Conservation (phyloP, 2,113 vertebrate genomes). For the Notechis scutatus region DNA sequence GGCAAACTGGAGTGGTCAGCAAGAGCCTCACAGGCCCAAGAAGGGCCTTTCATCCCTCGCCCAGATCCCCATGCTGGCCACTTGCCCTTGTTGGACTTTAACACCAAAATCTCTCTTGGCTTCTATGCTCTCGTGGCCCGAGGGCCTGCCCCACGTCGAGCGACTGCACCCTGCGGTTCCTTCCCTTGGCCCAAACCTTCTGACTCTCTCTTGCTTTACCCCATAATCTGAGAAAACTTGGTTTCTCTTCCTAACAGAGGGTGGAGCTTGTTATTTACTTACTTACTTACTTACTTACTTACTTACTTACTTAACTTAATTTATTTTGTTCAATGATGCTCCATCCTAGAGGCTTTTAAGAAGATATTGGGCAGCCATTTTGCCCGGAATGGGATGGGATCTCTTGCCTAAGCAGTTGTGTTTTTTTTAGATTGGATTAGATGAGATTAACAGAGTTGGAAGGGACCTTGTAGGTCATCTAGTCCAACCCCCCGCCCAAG, state of each 20-base stretch:
- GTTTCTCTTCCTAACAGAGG: background rate
- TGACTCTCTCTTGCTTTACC: background rate
- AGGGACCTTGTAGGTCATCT: too few species aligned
- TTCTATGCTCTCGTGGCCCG: background rate
- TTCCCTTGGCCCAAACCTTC: background rate
- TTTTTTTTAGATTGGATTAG: too few species aligned
- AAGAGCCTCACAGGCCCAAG: background rate
- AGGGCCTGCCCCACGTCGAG: background rate
- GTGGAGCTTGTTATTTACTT: background rate
- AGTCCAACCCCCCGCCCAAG: too few species aligned
- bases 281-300: rapidly evolving
- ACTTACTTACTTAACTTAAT: too few species aligned
- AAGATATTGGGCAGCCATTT: too few species aligned
- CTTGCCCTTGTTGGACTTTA: background rate
- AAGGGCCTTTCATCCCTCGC: background rate
- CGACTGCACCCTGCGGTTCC: background rate
- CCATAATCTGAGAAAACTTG: background rate
- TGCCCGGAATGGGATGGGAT: background rate
- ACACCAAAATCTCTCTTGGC: background rate
- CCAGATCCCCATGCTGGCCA: background rate
- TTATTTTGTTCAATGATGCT: background rate
- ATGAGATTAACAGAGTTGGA: too few species aligned
- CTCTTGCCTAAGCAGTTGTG: background rate
- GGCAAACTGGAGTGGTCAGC: background rate
- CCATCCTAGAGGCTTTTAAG: background rate